Base-by-base conservation (phyloP, 2,113 vertebrate species). In the Nycticorax nycticorax region DNA sequence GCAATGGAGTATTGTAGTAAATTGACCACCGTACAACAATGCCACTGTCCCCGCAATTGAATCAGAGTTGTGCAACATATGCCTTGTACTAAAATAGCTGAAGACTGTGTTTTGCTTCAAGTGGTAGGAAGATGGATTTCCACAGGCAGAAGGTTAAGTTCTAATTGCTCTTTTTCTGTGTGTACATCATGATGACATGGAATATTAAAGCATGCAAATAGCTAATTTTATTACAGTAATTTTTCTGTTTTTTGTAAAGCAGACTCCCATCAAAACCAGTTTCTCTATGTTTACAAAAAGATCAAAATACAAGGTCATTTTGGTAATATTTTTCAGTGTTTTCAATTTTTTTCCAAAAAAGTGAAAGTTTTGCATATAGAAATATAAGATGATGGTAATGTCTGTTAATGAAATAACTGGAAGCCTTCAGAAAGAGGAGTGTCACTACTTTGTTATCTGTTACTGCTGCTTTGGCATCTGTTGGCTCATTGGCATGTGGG, bases 1-100 rank as follows among this genome's bases (percentile, higher is more conserved):
- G 45, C 45, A 15, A 14, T 47, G 64, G 63, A 86, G 47, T 52
- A 14, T 22, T 85, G 78, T 26, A 82, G 63, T 69, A 94, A 95
- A 96, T 88, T 94, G 95, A 83, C 62, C 79, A 92, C 26, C 47
- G 60, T 48, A 73, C 48, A 79, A 59, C 48, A 90, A 48, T 94
- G 63, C 41, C 62, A 43, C 37, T 77, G 37, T 89, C 57, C n/a
- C 59, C 1, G 8, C 77, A 93, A 66, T 62, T 69, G 75, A 94
- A 83, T 93, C 81, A 83, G 30, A 68, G 23, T 35, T 55, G 32
- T 67, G 59, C 47, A 80, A 52, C 30, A 21, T 55, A 47, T 12
- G 24, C 52, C 28, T 21, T 55, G 23, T 60, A 37, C 55, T 94
- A 53, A 85, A 92, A 63, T 41, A 94, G 18, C 47, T 67, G 45